Conservation (phyloP, 2,888 invertebrate genomes). For the Trachelus stipa region DNA sequence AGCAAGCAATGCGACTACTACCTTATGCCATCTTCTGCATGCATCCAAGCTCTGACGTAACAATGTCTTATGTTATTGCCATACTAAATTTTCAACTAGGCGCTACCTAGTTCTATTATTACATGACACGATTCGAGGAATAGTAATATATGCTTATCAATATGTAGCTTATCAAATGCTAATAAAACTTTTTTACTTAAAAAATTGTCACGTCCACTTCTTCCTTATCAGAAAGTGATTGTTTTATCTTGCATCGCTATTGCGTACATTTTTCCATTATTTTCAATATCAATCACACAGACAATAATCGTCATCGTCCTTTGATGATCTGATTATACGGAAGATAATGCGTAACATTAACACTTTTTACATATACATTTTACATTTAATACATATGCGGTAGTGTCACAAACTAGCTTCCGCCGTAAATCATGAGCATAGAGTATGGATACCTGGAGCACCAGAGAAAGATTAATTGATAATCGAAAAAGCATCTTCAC, state of each 20-base stretch:
- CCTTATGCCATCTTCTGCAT: too few species aligned
- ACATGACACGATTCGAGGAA: too few species aligned
- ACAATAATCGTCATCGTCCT: background rate
- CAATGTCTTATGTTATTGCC: too few species aligned
- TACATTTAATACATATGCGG: too few species aligned
- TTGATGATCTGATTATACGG: background rate
- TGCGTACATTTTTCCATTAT: background rate
- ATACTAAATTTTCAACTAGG: too few species aligned
- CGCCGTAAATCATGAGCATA: background rate
- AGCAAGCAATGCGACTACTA: too few species aligned
- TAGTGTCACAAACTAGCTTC: too few species aligned
- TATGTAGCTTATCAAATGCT: background rate
- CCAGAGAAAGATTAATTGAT: background rate
- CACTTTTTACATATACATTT: too few species aligned
- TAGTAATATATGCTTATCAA: background rate
- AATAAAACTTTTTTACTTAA: background rate
- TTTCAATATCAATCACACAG: background rate
- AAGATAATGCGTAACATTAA: background rate
- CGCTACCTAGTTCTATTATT: too few species aligned
- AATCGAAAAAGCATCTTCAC: background rate
- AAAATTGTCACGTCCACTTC: background rate
- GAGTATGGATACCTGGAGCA: background rate
- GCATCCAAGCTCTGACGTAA: too few species aligned
- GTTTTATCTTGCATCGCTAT: background rate
- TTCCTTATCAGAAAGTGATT: background rate